Conservation (phyloP, 2,888 invertebrate species). For the Cataglyphis altisquamis region DNA sequence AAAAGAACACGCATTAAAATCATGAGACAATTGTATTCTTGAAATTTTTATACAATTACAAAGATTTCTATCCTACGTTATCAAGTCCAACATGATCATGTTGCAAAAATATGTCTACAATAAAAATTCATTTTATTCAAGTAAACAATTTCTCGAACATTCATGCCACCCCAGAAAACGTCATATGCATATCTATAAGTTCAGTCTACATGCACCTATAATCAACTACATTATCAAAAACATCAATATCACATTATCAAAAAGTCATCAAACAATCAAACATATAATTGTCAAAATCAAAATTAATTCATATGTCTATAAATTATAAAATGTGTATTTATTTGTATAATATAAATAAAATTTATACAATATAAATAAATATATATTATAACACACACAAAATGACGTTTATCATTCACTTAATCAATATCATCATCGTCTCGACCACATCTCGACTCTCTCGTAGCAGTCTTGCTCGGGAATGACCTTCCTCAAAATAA, state of each 20-base stretch:
- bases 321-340: neutral
- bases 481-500: neutral
- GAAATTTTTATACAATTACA: conserved; percentile 28
- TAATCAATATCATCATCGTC: neutral
- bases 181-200: neutral
- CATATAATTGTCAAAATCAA: neutral
- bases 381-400: neutral
- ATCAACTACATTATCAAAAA: neutral
- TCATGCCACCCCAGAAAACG: neutral
- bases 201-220: neutral
- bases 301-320: neutral
- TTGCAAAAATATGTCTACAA: conserved; percentile 20
- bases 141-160: neutral
- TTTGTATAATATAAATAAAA: neutral
- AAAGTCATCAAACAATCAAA: neutral
- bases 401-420: neutral
- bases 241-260: no score
- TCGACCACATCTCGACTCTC: neutral
- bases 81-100: neutral
- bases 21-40: neutral
- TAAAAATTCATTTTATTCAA: neutral
- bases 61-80: neutral
- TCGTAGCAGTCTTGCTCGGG: neutral
- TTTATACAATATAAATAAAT: neutral
- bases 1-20: neutral